phyloP scores from a whole-genome alignment of 2,888 invertebrate genomes.

The Drosophila niveifrons region DNA sequence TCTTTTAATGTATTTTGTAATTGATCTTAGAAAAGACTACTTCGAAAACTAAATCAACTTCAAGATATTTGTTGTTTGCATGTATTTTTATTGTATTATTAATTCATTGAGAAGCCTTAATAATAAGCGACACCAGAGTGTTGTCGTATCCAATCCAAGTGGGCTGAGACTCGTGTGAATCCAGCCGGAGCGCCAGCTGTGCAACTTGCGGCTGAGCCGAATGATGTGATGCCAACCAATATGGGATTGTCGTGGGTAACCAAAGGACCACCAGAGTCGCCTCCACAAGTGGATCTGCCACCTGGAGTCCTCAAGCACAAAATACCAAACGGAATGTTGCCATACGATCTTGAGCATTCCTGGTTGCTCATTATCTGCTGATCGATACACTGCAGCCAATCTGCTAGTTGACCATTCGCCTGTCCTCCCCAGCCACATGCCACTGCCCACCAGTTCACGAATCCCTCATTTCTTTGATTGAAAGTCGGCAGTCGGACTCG shows the following conservation, averaged over 20 bases:
- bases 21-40: too few species aligned
- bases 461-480: constrained; percentile 54
- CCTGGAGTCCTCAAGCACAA: constrained; percentile 63
- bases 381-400: constrained; percentile 80
- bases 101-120: background rate
- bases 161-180: constrained; percentile 65
- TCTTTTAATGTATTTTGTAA: too few species aligned
- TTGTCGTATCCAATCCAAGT: constrained; percentile 66
- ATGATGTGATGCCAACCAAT: constrained; percentile 72
- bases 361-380: constrained; percentile 79
- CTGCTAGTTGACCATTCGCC: constrained; percentile 48
- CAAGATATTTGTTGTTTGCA: too few species aligned
- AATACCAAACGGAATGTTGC: constrained; percentile 34
- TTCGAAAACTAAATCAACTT: too few species aligned
- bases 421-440: constrained; percentile 86
- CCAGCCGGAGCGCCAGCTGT: constrained; percentile 54
- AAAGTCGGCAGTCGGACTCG: constrained; percentile 50
- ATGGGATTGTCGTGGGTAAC: constrained; percentile 52
- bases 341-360: constrained; percentile 68
- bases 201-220: constrained; percentile 40
- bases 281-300: constrained; percentile 67
- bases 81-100: background rate
- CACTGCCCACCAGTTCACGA: constrained; percentile 71
- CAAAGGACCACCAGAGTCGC: constrained; percentile 82
- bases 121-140: constrained; percentile 63